These are phyloP conservation scores for Papilio polyxenes DNA, from an alignment of 1,140 invertebrate genomes.

Conservation along the genomic window DNA sequence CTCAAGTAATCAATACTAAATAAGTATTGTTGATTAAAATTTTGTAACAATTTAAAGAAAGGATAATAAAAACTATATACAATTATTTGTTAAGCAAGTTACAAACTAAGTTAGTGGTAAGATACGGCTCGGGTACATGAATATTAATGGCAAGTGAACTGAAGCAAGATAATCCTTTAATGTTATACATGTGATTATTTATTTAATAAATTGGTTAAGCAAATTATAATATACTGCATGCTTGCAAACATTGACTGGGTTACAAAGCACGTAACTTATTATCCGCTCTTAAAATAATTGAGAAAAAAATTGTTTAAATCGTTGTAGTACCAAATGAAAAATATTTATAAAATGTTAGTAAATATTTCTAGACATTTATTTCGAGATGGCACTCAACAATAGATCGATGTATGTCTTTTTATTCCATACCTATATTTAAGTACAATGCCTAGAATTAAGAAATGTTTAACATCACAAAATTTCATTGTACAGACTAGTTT, in stretches of 20 bases:
- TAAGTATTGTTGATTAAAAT: constrained; percentile 18
- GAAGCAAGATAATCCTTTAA: constrained; percentile 16
- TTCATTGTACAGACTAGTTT: constrained; percentile 65
- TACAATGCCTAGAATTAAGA: constrained; percentile 50
- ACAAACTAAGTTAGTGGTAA: constrained; percentile 56
- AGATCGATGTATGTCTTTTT: constrained; percentile 40
- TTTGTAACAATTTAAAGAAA: constrained; percentile 32
- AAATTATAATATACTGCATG: background rate
- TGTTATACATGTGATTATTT: background rate
- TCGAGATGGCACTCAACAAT: constrained; percentile 58
- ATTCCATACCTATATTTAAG: constrained; percentile 47
- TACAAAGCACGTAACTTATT: constrained; percentile 4
- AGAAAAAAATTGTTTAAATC: constrained; percentile 27
- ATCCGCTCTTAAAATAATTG: constrained; percentile 20
- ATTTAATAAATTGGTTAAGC: constrained; percentile 22
- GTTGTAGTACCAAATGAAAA: constrained; percentile 28
- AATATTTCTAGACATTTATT: constrained; percentile 43
- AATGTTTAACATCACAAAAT: constrained; percentile 45
- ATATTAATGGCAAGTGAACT: constrained; percentile 51
- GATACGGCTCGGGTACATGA: constrained; percentile 48
- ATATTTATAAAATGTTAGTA: background rate
- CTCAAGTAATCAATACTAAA: constrained; percentile 14
- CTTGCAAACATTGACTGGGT: constrained; percentile 5
- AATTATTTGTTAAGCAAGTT: constrained; percentile 44
- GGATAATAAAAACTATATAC: constrained; percentile 46